A percentile compares a stretch with the other conserved stretches of the same genome.
phyloP scores from a whole-genome alignment of 30 jellyfish, hydroid and myxozoan genomes.

The Hydractinia symbiolongicarpus region DNA sequence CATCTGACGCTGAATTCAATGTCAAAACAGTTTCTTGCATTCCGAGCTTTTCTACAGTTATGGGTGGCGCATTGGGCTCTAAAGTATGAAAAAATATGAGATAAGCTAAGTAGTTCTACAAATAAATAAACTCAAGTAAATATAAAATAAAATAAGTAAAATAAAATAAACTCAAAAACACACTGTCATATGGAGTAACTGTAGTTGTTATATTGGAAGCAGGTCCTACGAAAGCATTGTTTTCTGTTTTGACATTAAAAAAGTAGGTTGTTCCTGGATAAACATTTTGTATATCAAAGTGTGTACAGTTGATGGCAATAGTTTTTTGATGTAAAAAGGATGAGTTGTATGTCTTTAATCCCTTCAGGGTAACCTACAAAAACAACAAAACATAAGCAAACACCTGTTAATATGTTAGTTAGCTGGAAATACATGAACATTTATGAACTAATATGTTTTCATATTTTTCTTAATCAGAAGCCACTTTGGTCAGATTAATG shows the following conservation, averaged over 20 bases:
- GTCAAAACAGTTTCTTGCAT: neutral
- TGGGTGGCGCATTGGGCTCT: neutral
- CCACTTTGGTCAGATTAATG: no score
- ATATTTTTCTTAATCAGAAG: no score
- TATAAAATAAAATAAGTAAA: no score
- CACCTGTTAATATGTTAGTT: neutral
- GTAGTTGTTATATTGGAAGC: neutral
- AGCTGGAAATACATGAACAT: no score
- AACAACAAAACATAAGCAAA: neutral
- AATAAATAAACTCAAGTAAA: no score
- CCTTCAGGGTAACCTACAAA: neutral
- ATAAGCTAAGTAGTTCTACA: no score
- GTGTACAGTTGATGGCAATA: neutral
- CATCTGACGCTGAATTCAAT: neutral
- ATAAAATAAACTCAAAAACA: neutral
- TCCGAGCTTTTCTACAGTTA: neutral
- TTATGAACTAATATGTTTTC: no score
- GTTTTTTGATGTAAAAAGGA: neutral
- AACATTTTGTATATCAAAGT: neutral
- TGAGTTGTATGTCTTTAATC: neutral
- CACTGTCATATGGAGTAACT: neutral
- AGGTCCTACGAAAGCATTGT: neutral
- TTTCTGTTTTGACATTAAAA: conserved; percentile 2
- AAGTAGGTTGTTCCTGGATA: conserved; percentile 1
- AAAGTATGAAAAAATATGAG: neutral